Percentiles rank a stretch among this genome's conserved stretches.
Conservation (phyloP, 2,113 vertebrate species). For the Odocoileus virginianus region DNA sequence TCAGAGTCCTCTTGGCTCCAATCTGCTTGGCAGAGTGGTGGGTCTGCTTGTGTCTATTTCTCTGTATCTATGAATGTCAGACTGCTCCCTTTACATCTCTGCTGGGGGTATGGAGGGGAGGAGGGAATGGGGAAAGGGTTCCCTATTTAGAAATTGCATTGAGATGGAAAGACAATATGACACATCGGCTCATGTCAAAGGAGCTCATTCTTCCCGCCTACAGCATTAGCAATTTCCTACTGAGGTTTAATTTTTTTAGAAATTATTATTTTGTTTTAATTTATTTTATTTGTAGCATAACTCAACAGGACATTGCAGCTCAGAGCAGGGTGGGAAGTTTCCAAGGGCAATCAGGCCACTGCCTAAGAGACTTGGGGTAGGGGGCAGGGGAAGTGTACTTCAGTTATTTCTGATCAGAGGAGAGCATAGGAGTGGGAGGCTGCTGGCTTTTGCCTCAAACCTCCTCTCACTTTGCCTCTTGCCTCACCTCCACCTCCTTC, state of each 20-base stretch:
- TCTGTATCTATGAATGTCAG: not conserved
- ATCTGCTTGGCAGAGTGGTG: not conserved
- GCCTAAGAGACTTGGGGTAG: not conserved
- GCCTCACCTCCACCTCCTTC: not conserved
- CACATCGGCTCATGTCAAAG: conserved; percentile 72
- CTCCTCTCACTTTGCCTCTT: not conserved
- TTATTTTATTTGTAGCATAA: conserved; percentile 55
- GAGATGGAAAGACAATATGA: conserved; percentile 70
- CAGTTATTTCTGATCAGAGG: not conserved
- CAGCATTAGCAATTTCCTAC: conserved; percentile 67
- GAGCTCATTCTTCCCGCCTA: conserved; percentile 64
- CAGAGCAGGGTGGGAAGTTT: not conserved
- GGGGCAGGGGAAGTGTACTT: not conserved
- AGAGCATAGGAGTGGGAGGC: not conserved
- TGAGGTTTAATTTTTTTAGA: conserved; percentile 47
- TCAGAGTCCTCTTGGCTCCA: not conserved
- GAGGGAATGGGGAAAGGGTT: conserved; percentile 49
- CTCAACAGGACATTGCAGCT: conserved; percentile 5
- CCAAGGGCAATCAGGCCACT: not conserved
- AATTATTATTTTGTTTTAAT: conserved; percentile 45
- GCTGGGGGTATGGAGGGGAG: conserved; percentile 37
- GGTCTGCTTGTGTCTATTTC: not conserved
- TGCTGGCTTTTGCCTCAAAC: not conserved
- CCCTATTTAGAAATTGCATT: conserved; percentile 70
- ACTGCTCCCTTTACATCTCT: conserved; percentile 36